Evolutionary conservation across 2,888 invertebrate species (phyloP).

Genomic region (Cepaea hortensis): DNA sequence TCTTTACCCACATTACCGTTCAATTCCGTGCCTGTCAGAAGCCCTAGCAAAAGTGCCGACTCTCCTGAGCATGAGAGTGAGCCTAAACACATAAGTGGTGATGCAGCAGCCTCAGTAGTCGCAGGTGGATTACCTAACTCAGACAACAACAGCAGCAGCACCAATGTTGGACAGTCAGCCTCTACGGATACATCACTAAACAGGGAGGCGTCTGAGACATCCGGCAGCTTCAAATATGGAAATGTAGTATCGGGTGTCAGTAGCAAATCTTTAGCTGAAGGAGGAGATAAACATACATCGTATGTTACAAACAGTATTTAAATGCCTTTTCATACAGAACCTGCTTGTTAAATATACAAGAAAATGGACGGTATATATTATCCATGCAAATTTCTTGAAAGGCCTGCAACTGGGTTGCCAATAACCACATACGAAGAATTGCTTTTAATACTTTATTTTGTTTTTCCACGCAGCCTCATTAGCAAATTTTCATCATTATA

Average conservation of each 20-base stretch:
- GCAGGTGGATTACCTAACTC: background rate
- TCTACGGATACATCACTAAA: background rate
- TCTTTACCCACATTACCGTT: background rate
- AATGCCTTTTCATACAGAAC: background rate
- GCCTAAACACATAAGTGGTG: conserved; percentile 17
- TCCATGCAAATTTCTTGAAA: too few species aligned
- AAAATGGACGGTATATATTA: too few species aligned
- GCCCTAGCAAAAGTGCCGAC: background rate
- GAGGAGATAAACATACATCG: background rate
- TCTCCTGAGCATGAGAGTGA: conserved; percentile 30
- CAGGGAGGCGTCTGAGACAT: background rate
- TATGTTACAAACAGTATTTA: background rate
- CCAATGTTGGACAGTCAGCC: background rate
- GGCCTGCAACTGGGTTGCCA: background rate
- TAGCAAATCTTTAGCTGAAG: background rate
- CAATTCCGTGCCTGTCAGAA: background rate
- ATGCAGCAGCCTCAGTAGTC: background rate
- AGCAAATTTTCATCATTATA: background rate
- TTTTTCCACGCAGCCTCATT: background rate
- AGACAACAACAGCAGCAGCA: background rate
- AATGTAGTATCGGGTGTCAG: background rate
- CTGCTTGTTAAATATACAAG: too few species aligned
- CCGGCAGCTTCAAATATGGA: background rate
- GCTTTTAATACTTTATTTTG: background rate
- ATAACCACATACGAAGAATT: background rate